Base-by-base conservation (phyloP, 2,888 invertebrate species). In the Campoplex nolae region DNA sequence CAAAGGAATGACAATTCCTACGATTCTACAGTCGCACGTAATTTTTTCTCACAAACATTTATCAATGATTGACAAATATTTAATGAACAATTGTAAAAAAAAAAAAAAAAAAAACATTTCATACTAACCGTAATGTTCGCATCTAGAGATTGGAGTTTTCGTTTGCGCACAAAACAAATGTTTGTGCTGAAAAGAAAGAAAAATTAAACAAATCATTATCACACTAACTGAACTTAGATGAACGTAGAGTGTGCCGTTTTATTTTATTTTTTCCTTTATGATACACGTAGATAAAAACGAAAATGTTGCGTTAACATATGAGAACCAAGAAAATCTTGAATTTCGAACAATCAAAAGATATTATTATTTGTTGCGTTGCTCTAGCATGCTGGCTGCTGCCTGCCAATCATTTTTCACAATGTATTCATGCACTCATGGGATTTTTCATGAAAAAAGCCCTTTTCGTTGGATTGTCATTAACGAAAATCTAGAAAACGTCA, bases 361-460 rank as follows among this genome's bases (percentile, higher is more conserved):
- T 92, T 90, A 90, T 91, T 93, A 89, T 92, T 91, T 92, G 90
- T 92, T 94, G 93, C 92, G 92, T 93, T 88, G 92, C 93, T 92
- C 91, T 91, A 93, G 94, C 94, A 94, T 94, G 94, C 90, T 93
- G 93, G 93, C 93, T 94, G 93, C 92, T 93, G 93, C 93, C 93
- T 94, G 94, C 89, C 89, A 90, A 91, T 92, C 92, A 90, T 91
- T 89, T 90, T 90, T 90, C 90, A 91, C 89, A 89, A 90, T 90
- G 89, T 74, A 90, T 90, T 90, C 16, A 51, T 65, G 11, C 38
- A 71, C 51, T 45, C 42, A 38, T 51, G 51, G 71, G 65, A 65
- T 28, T 4, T 71, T 80, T 38, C 62, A 45, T 7, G 32, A 48
- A 2, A 65, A 42, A 48, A 58, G 11, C 45, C 11, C 11, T 45